A percentile compares a stretch with the other conserved stretches of the same genome.
Conservation (phyloP, 2,888 invertebrate species). For the Acrocera orbiculus region DNA sequence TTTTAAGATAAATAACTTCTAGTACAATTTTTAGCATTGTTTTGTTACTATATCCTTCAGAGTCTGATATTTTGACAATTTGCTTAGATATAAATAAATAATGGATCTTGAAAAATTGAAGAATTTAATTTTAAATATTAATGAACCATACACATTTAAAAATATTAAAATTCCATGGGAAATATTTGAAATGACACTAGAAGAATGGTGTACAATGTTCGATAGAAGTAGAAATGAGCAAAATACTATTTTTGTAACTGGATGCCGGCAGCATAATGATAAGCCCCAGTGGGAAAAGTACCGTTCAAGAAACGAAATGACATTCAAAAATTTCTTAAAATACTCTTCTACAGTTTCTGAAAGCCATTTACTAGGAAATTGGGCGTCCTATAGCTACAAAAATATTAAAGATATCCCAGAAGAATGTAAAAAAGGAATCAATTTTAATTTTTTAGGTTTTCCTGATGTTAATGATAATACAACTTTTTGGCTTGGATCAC, state of each 20-base stretch:
- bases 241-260: constrained; percentile 17
- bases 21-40: too few relatives aligned
- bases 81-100: too few relatives aligned
- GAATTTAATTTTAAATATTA: constrained; percentile 26
- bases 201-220: constrained; percentile 20
- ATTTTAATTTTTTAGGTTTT: constrained; percentile 58
- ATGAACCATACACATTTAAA: constrained; percentile 21
- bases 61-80: too few relatives aligned
- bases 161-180: constrained; percentile 20
- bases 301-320: constrained; percentile 40
- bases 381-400: constrained; percentile 25
- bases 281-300: constrained; percentile 67
- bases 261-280: constrained; percentile 18
- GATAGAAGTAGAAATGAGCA: neutral
- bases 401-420: constrained; percentile 18
- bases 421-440: constrained; percentile 30
- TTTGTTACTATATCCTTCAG: too few relatives aligned
- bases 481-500: constrained; percentile 76
- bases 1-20: too few relatives aligned
- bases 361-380: constrained; percentile 26
- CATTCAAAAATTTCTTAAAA: constrained; percentile 41
- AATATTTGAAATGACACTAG: constrained; percentile 19
- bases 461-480: constrained; percentile 45
- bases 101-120: too few relatives aligned
- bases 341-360: neutral